Percentiles rank a stretch among this genome's conserved stretches.
phyloP scores from a whole-genome alignment of 2,888 invertebrate species.

The Latrodectus elegans region DNA sequence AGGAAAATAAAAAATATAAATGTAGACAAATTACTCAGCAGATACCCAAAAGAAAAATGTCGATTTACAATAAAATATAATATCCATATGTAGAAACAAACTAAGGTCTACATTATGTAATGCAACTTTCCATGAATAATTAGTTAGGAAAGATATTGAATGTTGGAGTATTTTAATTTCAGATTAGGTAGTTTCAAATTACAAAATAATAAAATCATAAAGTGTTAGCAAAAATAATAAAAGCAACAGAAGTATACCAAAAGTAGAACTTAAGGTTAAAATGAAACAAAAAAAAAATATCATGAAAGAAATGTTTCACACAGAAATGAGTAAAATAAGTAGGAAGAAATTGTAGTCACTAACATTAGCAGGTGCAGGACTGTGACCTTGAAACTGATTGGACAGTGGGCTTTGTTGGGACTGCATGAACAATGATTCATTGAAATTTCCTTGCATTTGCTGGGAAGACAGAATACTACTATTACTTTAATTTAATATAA shows the following conservation, averaged over 20 bases:
- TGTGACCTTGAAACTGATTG: conserved; percentile 85
- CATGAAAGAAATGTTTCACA: not conserved
- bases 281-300: not conserved
- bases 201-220: not conserved
- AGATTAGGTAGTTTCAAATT: not conserved
- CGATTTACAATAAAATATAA: too few relatives aligned
- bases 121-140: too few relatives aligned
- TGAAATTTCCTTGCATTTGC: conserved; percentile 63
- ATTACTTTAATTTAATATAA: not conserved
- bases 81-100: too few relatives aligned
- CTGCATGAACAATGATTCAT: conserved; percentile 64
- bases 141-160: too few relatives aligned
- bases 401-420: conserved; percentile 75
- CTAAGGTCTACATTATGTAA: too few relatives aligned
- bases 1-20: too few relatives aligned
- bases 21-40: too few relatives aligned
- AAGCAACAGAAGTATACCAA: not conserved
- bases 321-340: not conserved
- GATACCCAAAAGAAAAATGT: too few relatives aligned
- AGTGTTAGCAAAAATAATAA: not conserved
- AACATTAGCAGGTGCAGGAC: conserved; percentile 77
- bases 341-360: conserved; percentile 7
- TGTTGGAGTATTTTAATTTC: too few relatives aligned
- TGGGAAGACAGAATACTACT: conserved; percentile 24
- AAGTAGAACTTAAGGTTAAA: not conserved